Base-by-base conservation (phyloP, 2,113 vertebrate genomes). In the Dicaeum eximium region DNA sequence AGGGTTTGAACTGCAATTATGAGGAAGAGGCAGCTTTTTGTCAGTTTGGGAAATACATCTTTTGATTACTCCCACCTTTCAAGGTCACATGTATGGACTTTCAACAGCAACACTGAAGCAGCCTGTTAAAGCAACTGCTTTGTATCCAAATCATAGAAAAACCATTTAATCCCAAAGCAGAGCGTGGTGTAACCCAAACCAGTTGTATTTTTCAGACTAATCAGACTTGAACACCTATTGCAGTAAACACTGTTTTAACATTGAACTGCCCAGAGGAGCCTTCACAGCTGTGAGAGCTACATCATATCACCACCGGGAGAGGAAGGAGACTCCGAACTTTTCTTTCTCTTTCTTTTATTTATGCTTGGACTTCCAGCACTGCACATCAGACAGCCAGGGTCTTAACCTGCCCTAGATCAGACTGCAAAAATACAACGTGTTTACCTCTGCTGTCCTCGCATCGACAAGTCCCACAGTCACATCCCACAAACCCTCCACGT, bases 301-400 rank as follows among this genome's bases (percentile, higher is more conserved):
- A 7, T 53, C 77, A 47, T 54, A 50, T 79, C 30, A 84, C 71
- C 90, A 70, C 45, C 28, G 0, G 81, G 66, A 95, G 73, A 92
- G 88, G 64, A 96, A 94, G 2, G 15, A 96, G 87, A 94, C 93
- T 95, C 92, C 83, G 80, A 93, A 67, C 92, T 96, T 96, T 84
- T 95, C 90, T 97, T 96, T 86, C 88, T 93, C 95, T 95, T 96
- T 90, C 80, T 69, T 97, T 97, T 97, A 97, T 97, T 97, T 95
- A 96, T 89, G 92, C 90, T 96, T 75, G 90, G 86, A 88, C 90
- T 95, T 96, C 91, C 94, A 95, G 93, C 93, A 96, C 94, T 72
- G 88, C 95, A 96, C 78, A 95, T 90, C 69, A 92, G 94, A 83
- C 82, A 93, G 57, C 61, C 94, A 83, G 86, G 88, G 35, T 80